Evolutionary conservation across 2,888 invertebrate species (phyloP), one percentile per base, ranked within the genome.

Genomic region (Elaeidobius kamerunicus): DNA sequence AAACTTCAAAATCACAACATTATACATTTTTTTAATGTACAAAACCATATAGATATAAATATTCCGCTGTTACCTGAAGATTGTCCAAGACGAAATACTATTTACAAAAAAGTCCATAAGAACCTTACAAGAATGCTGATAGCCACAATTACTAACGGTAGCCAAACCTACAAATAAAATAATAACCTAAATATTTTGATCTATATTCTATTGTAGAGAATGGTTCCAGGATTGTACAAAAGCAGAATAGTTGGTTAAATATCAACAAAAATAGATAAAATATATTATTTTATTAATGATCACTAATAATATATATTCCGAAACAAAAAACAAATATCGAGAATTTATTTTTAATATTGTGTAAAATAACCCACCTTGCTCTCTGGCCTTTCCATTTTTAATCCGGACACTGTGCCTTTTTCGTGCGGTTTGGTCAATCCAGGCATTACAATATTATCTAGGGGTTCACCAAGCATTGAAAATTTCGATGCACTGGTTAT

Each of bases 381-480:
- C 28, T 58, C 48, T 7, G 9, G 17, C 14, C 36, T 46, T n/a
- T 54, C 48, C 18, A 51, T 27, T 32, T 61, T 56, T 12, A 78
- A 60, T 1, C 80, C 82, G 0, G 83, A 83, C 1, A 83, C 75
- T 56, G 75, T 70, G 1, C 82, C 83, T 46, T 75, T 77, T 46
- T 75, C 74, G 57, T 82, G 60, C 34, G 81, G 77, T 43, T 76
- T 76, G 54, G 76, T 71, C 61, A 83, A 56, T 16, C 79, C 78
- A 1, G 80, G 75, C 53, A 71, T 69, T 2, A 59, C 52, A 52
- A 75, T 72, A 1, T 82, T 80, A 18, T 77, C 74, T 52, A 88
- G 67, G 6, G 85, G 82, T 65, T 82, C 75, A 0, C 84, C 90
- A 53, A 80, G 76, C 86, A 91, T 88, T 43, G 87, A 89, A 71